Percentiles rank a stretch among this genome's conserved stretches.
phyloP scores from a whole-genome alignment of 2,797 vertebrate genomes.

The Heterohyrax brucei region DNA sequence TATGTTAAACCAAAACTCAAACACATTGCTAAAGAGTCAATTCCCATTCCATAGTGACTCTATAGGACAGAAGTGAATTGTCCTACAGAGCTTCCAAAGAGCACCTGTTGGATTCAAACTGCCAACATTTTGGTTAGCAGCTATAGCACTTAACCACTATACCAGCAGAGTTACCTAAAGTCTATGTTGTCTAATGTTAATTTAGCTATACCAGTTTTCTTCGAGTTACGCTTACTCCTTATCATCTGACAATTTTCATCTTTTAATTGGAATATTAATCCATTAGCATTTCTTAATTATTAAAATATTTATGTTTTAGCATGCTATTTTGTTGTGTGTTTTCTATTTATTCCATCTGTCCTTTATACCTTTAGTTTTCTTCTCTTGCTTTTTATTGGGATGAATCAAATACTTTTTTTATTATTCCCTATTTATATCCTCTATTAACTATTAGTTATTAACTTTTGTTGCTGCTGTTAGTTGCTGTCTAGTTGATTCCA shows the following conservation, averaged over 20 bases:
- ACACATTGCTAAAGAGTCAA: no score
- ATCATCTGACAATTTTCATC: background rate
- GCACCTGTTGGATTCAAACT: no score
- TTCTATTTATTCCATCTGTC: background rate
- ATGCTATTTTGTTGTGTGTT: background rate
- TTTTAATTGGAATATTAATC: background rate
- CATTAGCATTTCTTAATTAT: constrained; percentile 36
- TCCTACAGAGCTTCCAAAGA: no score
- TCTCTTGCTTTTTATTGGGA: background rate
- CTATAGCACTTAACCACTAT: no score
- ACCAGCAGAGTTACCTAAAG: background rate
- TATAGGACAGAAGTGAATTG: no score
- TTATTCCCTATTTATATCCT: background rate
- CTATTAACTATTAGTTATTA: constrained; percentile 11
- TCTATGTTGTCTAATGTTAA: background rate
- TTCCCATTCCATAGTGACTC: no score
- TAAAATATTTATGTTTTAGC: constrained; percentile 2
- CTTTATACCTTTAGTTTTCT: constrained; percentile 34
- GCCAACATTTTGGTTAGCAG: no score
- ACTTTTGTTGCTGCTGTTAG: background rate
- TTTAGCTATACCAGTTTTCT: background rate
- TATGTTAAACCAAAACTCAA: background rate
- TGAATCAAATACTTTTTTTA: background rate
- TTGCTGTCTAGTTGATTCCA: no score
- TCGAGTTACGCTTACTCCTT: background rate